phyloP scores from a whole-genome alignment of 2,888 invertebrate species.

The Drosophila demipolita region DNA sequence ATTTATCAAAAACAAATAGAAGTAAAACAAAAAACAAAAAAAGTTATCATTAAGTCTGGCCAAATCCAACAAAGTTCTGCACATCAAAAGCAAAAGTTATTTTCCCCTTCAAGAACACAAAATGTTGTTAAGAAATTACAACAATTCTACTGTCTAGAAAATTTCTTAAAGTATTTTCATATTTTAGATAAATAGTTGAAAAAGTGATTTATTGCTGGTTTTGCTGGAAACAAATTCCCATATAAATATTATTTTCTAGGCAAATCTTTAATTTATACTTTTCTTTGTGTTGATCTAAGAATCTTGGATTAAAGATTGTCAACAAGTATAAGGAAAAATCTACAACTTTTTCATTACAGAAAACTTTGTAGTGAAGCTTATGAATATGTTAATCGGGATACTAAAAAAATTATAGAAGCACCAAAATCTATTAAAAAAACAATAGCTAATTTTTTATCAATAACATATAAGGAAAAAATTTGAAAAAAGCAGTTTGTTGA shows the following conservation, averaged over 20 bases:
- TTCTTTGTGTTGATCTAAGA: not conserved
- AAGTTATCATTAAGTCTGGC: not conserved
- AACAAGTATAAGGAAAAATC: not conserved
- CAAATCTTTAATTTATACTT: not conserved
- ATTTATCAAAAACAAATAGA: conserved; percentile 18
- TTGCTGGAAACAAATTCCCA: not conserved
- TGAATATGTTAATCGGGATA: not conserved
- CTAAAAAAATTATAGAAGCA: not conserved
- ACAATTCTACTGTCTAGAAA: not conserved
- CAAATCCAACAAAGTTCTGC: conserved; percentile 11
- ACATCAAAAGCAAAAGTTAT: not conserved
- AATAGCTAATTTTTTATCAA: not conserved
- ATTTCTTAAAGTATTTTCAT: conserved; percentile 2
- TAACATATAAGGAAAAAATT: not conserved
- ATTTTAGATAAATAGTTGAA: conserved; percentile 4
- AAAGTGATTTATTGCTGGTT: not conserved
- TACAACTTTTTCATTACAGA: not conserved
- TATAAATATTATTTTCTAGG: not conserved
- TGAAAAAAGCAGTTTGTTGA: not conserved
- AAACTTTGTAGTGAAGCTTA: not conserved
- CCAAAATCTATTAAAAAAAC: not conserved
- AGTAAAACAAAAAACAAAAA: not conserved
- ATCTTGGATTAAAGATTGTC: not conserved
- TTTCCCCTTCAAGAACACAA: not conserved
- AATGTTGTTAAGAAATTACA: not conserved